Percentiles rank a stretch among this genome's conserved stretches.
Conservation (phyloP, 2,888 invertebrate genomes). For the Thereva nobilitata region DNA sequence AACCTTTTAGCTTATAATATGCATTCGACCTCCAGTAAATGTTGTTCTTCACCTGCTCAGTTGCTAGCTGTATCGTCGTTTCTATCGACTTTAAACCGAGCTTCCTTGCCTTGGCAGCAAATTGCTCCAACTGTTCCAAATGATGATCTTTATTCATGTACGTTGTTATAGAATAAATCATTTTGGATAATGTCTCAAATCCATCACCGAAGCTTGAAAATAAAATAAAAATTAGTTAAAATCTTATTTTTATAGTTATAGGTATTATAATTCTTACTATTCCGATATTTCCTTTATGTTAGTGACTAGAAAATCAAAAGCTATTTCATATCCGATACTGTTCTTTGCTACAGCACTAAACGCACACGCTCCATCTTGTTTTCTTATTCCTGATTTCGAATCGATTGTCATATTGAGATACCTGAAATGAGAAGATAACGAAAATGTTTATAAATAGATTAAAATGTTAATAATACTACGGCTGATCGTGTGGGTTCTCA, state of each 20-base stretch:
- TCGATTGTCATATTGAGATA: slow-evolving; percentile 61
- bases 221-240: slow-evolving; percentile 1
- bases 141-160: slow-evolving; percentile 62
- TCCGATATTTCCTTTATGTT: slow-evolving; percentile 57
- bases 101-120: slow-evolving; percentile 51
- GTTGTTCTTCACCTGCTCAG: slow-evolving; percentile 57
- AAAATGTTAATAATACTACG: too few species aligned
- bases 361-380: slow-evolving; percentile 65
- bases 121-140: slow-evolving; percentile 53
- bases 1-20: slow-evolving; percentile 54
- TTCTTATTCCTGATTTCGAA: slow-evolving; percentile 62
- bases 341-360: slow-evolving; percentile 65
- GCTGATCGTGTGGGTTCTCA: too few species aligned
- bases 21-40: slow-evolving; percentile 57
- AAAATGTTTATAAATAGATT: neutral
- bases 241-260: neutral
- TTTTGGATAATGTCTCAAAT: slow-evolving; percentile 61
- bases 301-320: slow-evolving; percentile 62
- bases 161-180: slow-evolving; percentile 61
- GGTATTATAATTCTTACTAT: slow-evolving; percentile 52
- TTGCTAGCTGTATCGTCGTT: slow-evolving; percentile 53
- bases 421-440: slow-evolving; percentile 50
- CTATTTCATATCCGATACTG: slow-evolving; percentile 64
- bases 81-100: slow-evolving; percentile 54
- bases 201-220: slow-evolving; percentile 61